These are phyloP conservation scores for Drosophila mercatorum DNA, from an alignment of 2,888 invertebrate genomes.

Conservation along the genomic window DNA sequence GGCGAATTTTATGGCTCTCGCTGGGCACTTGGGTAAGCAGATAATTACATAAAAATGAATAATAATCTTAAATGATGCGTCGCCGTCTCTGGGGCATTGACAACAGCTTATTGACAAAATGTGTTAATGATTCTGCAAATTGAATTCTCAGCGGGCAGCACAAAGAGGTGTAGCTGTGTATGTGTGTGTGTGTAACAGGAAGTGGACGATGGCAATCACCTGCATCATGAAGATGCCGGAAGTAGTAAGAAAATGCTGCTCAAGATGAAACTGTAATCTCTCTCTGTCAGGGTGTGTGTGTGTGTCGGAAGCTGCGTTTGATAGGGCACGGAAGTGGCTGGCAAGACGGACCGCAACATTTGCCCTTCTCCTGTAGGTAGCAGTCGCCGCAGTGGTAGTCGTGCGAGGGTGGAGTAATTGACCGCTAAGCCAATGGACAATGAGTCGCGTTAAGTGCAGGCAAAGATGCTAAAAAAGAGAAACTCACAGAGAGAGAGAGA, in stretches of 20 bases:
- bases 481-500: not conserved
- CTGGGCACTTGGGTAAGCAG: constrained; percentile 55
- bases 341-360: constrained; percentile 34
- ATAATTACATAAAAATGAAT: constrained; percentile 77
- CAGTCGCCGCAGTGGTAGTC: not conserved
- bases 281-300: constrained; percentile 14
- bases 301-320: constrained; percentile 61
- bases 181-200: constrained; percentile 28
- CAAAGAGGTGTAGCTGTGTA: not conserved
- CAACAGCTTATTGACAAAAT: constrained; percentile 73
- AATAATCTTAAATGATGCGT: constrained; percentile 65
- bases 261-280: constrained; percentile 53
- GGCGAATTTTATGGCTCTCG: constrained; percentile 37
- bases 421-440: constrained; percentile 55
- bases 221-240: constrained; percentile 67
- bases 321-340: constrained; percentile 67
- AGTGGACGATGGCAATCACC: constrained; percentile 56
- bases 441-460: constrained; percentile 48
- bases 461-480: constrained; percentile 28
- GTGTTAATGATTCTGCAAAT: constrained; percentile 74
- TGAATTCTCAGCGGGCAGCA: constrained; percentile 51
- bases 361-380: constrained; percentile 34
- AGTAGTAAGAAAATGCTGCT: constrained; percentile 46
- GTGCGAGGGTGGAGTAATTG: constrained; percentile 14
- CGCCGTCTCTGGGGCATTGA: constrained; percentile 52